Evolutionary conservation across 2,113 vertebrate genomes (phyloP).

Genomic region (Suncus etruscus): DNA sequence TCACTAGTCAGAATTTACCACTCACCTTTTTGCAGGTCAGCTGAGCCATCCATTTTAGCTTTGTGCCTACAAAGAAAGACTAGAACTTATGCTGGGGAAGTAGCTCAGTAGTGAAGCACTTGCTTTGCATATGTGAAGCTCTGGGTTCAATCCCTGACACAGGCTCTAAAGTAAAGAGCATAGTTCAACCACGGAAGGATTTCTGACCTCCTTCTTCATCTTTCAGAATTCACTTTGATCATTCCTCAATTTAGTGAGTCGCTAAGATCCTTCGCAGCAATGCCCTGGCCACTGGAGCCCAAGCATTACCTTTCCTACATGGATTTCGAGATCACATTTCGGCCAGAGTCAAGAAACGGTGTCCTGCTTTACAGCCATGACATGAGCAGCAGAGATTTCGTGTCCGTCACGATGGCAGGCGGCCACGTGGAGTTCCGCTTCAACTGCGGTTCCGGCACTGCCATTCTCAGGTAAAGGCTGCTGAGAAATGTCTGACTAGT

Average conservation of each 20-base stretch:
- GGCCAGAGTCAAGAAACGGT: slow-evolving; percentile 89
- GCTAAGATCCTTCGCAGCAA: slow-evolving; percentile 91
- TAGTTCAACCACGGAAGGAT: too few species aligned
- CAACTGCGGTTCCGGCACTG: slow-evolving; percentile 96
- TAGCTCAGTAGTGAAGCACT: too few species aligned
- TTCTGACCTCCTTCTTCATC: slow-evolving; percentile 55
- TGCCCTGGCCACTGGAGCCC: slow-evolving; percentile 93
- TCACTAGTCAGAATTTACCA: not conserved
- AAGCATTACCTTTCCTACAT: slow-evolving; percentile 96
- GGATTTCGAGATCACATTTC: slow-evolving; percentile 96
- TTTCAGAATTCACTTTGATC: slow-evolving; percentile 91
- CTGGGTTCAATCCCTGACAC: not conserved
- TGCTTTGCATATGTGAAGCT: too few species aligned
- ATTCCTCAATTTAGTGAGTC: slow-evolving; percentile 95
- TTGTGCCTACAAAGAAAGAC: not conserved
- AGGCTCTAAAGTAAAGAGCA: too few species aligned
- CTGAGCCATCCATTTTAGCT: not conserved
- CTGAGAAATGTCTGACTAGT: not conserved
- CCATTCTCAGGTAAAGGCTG: slow-evolving; percentile 91
- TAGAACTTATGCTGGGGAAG: not conserved
- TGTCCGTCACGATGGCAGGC: slow-evolving; percentile 91
- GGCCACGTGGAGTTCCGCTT: slow-evolving; percentile 95
- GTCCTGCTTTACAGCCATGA: slow-evolving; percentile 96
- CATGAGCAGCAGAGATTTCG: slow-evolving; percentile 93
- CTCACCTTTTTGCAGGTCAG: not conserved